Evolutionary conservation across 2,113 vertebrate species (phyloP), one percentile per base, ranked within the genome.

Genomic region (Neodon shergylaensis): DNA sequence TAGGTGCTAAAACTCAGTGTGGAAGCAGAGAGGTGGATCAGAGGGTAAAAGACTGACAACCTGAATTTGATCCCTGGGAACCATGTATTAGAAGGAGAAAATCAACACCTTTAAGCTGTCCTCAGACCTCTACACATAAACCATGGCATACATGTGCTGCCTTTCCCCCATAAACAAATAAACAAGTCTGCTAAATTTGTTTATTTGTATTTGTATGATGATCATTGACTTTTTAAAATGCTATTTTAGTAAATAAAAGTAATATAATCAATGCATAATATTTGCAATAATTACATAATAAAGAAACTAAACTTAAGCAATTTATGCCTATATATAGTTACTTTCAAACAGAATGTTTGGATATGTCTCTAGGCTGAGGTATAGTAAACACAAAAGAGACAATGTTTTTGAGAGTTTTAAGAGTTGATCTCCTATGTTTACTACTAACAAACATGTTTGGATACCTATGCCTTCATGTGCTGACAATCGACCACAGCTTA

Each of bases 241-340:
- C 6, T 83, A 78, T 90, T 89, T 96, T 91, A 94, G 63, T 83
- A 85, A 31, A 44, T 91, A 54, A 82, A 95, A 79, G 63, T 92
- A 65, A 72, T 36, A 66, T 68, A 42, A 3, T n/a, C 3, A 49
- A 24, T 63, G 33, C 4, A 36, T 89, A 91, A 28, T 86, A 76
- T 78, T 86, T 96, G n/a, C 65, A 85, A 91, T 82, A 19, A 83
- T 83, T 31, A 26, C 49, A n/a, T 42, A 73, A 39, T 47, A 91
- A 24, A 89, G 7, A 44, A 95, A 73, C 73, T 47, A 49, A 87
- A n/a, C 31, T 1, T 61, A 83, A 89, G 39, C 82, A 21, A 93
- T 58, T 86, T 31, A 49, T 90, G n/a, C 22, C 54, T 31, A 22
- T 73, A 0, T 36, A 36, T 21, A 13, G 3, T 63, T 63, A 28